phyloP scores from a whole-genome alignment of 1,140 invertebrate genomes.

The Pseudomyrmex cubaensis region DNA sequence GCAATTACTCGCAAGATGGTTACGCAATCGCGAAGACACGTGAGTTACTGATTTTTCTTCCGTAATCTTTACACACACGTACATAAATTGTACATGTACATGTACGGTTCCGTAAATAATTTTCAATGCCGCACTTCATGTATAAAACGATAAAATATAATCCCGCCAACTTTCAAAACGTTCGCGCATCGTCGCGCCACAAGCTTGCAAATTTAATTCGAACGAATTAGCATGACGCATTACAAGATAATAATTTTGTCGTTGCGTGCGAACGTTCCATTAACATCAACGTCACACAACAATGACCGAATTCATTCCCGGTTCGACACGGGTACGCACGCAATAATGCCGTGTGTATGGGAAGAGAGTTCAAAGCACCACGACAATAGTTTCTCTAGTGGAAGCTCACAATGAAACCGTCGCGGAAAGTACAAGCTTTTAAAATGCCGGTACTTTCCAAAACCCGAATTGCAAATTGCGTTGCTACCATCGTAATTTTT shows the following conservation, averaged over 20 bases:
- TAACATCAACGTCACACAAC: conserved; percentile 65
- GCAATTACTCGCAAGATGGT: conserved; percentile 33
- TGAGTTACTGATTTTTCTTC: background rate
- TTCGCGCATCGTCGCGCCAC: background rate
- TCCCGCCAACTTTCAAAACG: background rate
- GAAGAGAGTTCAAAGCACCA: conserved; percentile 63
- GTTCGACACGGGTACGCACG: conserved; percentile 61
- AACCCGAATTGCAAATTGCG: conserved; percentile 1
- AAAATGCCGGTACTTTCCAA: background rate
- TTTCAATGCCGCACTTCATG: conserved; percentile 12
- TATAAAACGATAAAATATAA: background rate
- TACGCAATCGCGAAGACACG: conserved; percentile 36
- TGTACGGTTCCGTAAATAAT: background rate
- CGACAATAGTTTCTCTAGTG: conserved; percentile 52
- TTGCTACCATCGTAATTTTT: background rate
- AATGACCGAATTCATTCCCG: conserved; percentile 65
- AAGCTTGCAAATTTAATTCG: conserved; percentile 16
- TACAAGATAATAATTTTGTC: conserved; percentile 52
- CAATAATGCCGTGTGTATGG: conserved; percentile 65
- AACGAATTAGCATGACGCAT: conserved; percentile 25
- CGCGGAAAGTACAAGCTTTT: conserved; percentile 34
- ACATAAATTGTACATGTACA: background rate
- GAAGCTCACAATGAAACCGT: conserved; percentile 27
- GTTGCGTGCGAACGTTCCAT: conserved; percentile 61
- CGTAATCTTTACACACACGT: conserved; percentile 1